A percentile compares a stretch with the other conserved stretches of the same genome.
These are phyloP conservation scores for Osedax frankpressi DNA, from an alignment of 2,888 invertebrate species.

Conservation along the genomic window DNA sequence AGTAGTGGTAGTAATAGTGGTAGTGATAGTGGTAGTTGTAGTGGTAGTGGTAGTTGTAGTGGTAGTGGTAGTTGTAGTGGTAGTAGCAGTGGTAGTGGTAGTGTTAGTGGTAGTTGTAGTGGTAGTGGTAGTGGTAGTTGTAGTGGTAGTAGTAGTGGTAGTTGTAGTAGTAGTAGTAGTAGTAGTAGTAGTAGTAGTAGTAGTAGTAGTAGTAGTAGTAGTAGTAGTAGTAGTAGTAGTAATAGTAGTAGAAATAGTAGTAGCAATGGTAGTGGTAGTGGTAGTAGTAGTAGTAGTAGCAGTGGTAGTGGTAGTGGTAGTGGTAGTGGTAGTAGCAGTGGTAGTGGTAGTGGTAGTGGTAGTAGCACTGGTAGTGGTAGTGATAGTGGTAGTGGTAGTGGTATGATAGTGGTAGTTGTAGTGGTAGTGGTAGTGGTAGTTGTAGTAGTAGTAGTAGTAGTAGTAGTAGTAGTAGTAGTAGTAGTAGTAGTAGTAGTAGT, in stretches of 20 bases:
- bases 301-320: background rate
- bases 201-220: background rate
- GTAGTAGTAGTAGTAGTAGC: background rate
- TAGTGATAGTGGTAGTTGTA: too few species aligned
- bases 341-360: background rate
- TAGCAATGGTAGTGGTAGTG: background rate
- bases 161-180: background rate
- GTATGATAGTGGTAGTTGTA: background rate
- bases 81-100: background rate
- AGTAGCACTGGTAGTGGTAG: background rate
- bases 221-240: background rate
- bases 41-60: too few species aligned
- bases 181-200: background rate
- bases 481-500: too few species aligned
- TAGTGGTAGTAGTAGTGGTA: background rate
- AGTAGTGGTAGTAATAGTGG: too few species aligned
- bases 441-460: too few species aligned
- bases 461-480: too few species aligned
- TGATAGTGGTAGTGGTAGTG: background rate
- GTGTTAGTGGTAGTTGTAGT: background rate
- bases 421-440: too few species aligned
- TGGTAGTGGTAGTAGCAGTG: background rate
- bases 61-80: background rate
- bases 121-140: background rate
- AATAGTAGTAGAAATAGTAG: background rate